Evolutionary conservation across 2,888 invertebrate species (phyloP).

Genomic region (Drymonia ruficornis): DNA sequence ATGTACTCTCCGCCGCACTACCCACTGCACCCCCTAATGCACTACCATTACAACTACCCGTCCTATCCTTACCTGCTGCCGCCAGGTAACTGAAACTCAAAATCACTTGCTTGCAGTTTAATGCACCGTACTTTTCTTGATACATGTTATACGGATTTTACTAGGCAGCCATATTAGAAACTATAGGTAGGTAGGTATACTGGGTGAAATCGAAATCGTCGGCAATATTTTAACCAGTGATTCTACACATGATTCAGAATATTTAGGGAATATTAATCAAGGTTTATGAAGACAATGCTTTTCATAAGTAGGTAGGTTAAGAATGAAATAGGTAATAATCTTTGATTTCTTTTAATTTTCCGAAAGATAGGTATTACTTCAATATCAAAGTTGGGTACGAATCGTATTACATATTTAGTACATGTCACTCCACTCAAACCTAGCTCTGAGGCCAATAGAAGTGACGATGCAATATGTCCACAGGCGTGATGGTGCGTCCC

Average conservation of each 20-base stretch:
- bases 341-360: too few species aligned
- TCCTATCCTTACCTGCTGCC: constrained; percentile 78
- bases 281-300: too few species aligned
- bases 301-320: too few species aligned
- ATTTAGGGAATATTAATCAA: too few species aligned
- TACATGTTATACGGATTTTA: background rate
- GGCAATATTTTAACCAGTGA: too few species aligned
- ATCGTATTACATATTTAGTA: too few species aligned
- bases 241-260: too few species aligned
- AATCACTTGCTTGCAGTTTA: constrained; percentile 16
- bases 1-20: constrained; percentile 80
- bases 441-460: background rate
- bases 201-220: too few species aligned
- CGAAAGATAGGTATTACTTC: too few species aligned
- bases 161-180: constrained; percentile 1
- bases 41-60: constrained; percentile 80
- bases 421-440: background rate
- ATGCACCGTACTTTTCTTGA: background rate
- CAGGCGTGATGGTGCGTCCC: constrained; percentile 91
- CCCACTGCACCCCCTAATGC: constrained; percentile 78
- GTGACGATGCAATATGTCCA: constrained; percentile 36
- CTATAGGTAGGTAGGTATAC: constrained; percentile 10
- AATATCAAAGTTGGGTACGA: too few species aligned
- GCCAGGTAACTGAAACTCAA: constrained; percentile 66
- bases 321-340: too few species aligned